phyloP scores from a whole-genome alignment of 2,113 vertebrate genomes.

The Triplophysa siluroides region DNA sequence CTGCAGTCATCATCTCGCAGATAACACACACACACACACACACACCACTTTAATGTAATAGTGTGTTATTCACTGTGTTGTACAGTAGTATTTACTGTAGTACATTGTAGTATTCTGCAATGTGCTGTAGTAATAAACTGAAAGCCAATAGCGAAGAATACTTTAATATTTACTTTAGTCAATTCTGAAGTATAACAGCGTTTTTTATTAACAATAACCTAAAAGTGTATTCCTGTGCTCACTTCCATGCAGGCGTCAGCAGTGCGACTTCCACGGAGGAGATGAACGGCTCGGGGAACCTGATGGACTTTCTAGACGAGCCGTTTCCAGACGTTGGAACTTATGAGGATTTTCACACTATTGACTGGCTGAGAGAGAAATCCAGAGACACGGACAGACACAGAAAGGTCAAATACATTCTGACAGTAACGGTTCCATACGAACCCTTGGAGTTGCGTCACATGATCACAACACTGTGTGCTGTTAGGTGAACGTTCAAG shows the following conservation, averaged over 20 bases:
- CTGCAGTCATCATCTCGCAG: too few relatives aligned
- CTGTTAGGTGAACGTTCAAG: neutral
- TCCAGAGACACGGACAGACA: slow-evolving; percentile 95
- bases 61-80: too few relatives aligned
- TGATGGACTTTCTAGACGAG: slow-evolving; percentile 98
- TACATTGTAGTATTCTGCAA: too few relatives aligned
- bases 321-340: slow-evolving; percentile 94
- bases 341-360: slow-evolving; percentile 97
- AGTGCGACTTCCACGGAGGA: slow-evolving; percentile 82
- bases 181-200: too few relatives aligned
- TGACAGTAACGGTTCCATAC: neutral
- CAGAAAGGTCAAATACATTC: slow-evolving; percentile 79
- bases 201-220: too few relatives aligned
- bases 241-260: slow-evolving; percentile 68
- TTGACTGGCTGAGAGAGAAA: slow-evolving; percentile 97
- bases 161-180: too few relatives aligned
- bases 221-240: neutral
- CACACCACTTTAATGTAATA: too few relatives aligned
- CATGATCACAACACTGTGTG: neutral
- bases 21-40: too few relatives aligned
- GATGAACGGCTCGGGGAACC: slow-evolving; percentile 88
- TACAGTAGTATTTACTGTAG: too few relatives aligned
- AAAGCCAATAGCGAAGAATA: too few relatives aligned
- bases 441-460: neutral
- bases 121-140: too few relatives aligned